A percentile compares a stretch with the other conserved stretches of the same genome.
These are phyloP conservation scores for Gambusia holbrooki DNA, from an alignment of 2,113 vertebrate species.

Conservation along the genomic window DNA sequence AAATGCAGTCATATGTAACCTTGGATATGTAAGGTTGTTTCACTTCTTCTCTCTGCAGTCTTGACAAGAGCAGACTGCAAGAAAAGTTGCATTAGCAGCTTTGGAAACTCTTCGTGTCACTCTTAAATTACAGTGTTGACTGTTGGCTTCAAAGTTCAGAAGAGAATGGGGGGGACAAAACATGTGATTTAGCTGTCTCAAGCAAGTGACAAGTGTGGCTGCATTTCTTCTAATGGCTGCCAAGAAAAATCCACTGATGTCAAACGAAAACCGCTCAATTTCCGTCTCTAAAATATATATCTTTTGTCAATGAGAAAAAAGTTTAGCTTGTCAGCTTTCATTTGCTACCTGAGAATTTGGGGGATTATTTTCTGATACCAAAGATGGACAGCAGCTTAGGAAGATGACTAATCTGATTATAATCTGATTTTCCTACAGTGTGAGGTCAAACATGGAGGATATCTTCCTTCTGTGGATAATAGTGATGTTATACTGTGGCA, in stretches of 20 bases:
- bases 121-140: conserved; percentile 31
- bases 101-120: background rate
- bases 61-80: background rate
- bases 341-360: conserved; percentile 5
- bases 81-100: conserved; percentile 6
- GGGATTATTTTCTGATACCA: background rate
- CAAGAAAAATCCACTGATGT: conserved; percentile 25
- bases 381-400: background rate
- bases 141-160: conserved; percentile 27
- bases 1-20: conserved; percentile 6
- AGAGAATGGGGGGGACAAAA: conserved; percentile 18
- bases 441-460: too few species aligned
- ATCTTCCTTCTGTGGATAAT: too few species aligned
- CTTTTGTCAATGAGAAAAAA: background rate
- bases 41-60: conserved; percentile 2
- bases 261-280: conserved; percentile 24
- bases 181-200: conserved; percentile 41
- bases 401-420: too few species aligned
- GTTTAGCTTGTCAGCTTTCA: background rate
- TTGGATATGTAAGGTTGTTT: conserved; percentile 20
- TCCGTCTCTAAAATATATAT: background rate
- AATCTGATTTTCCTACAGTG: too few species aligned
- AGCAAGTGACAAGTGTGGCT: conserved; percentile 35
- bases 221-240: conserved; percentile 26
- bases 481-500: too few species aligned